Evolutionary conservation across 2,797 vertebrate genomes (phyloP), one percentile per base, ranked within the genome.

Genomic region (Sorex maritimensis): DNA sequence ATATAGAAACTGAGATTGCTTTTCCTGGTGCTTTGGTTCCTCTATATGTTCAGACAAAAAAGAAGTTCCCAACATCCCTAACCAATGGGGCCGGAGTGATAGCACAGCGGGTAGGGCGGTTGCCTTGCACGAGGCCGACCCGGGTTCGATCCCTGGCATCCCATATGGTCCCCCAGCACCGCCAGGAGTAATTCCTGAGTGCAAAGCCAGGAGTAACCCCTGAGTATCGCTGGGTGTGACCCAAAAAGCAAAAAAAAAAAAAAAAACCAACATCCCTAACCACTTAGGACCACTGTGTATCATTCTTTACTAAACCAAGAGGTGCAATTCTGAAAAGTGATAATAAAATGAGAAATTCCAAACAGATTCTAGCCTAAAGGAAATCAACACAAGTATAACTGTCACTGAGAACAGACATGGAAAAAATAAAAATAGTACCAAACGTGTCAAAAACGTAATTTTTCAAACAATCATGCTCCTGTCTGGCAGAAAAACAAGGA

Each of bases 401-500:
- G 49, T 65, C 69, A 34, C 0, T 73, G 65, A 71, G 80, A 88
- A 90, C 34, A 34, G 49, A 90, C 13, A 75, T 58, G 90, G 46
- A 88, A 86, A 55, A 55, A 95, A 90, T 81, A 58, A 73, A 68
- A 72, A 82, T 0, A 91, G 41, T 75, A 73, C 89, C 12, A 68
- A 78, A 49, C 24, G 79, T 44, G 58, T 79, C 81, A n/a, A 6
- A 83, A 71, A 49, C 15, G 88, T 82, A 86, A 10, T 78, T 68
- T 73, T 88, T 67, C 26, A 69, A 82, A 74, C 30, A 78, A 95
- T 41, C 28, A 58, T 83, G 55, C 10, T 88, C 71, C 77, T 67
- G 14, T 38, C 74, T 91, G 41, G 15, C 61, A 94, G 85, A 80
- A 91, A 90, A 89, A 85, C 26, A 84, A 90, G 44, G 23, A 88